These are phyloP conservation scores for Eupithecia abbreviata DNA, from an alignment of 2,888 invertebrate genomes.

Conservation along the genomic window DNA sequence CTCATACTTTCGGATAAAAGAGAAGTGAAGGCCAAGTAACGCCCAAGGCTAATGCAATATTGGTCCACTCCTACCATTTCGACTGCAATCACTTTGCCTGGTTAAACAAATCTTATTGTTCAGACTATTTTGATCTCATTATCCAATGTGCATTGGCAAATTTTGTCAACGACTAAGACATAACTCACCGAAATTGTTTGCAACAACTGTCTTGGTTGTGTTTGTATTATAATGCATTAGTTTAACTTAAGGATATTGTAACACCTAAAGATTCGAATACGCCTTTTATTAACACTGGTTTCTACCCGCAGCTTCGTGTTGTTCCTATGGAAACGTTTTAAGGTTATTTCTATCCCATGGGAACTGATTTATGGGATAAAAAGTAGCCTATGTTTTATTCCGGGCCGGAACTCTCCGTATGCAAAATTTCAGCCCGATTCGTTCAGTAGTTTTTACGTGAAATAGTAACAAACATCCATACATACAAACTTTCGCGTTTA, in stretches of 20 bases:
- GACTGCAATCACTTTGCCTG: constrained; percentile 60
- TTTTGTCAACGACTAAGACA: constrained; percentile 29
- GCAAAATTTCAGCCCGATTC: no score
- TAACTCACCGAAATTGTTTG: constrained; percentile 2
- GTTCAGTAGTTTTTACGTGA: no score
- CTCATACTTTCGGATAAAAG: constrained; percentile 69
- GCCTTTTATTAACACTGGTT: neutral
- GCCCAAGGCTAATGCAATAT: constrained; percentile 60
- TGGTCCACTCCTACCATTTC: constrained; percentile 59
- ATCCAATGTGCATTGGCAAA: constrained; percentile 32
- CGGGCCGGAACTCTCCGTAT: no score
- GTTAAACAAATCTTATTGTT: constrained; percentile 57
- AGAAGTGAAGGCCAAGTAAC: constrained; percentile 64
- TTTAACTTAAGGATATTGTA: constrained; percentile 1
- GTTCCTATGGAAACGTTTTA: no score
- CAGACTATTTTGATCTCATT: constrained; percentile 42
- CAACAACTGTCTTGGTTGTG: constrained; percentile 2
- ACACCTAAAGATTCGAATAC: neutral
- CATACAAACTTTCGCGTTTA: no score
- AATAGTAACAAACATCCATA: no score
- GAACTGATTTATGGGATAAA: no score
- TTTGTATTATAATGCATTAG: constrained; percentile 2
- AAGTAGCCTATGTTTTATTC: no score
- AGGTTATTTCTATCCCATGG: no score
- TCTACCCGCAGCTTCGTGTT: no score